Evolutionary conservation across 2,113 vertebrate genomes (phyloP).

Genomic region (Rhinogobius similis): DNA sequence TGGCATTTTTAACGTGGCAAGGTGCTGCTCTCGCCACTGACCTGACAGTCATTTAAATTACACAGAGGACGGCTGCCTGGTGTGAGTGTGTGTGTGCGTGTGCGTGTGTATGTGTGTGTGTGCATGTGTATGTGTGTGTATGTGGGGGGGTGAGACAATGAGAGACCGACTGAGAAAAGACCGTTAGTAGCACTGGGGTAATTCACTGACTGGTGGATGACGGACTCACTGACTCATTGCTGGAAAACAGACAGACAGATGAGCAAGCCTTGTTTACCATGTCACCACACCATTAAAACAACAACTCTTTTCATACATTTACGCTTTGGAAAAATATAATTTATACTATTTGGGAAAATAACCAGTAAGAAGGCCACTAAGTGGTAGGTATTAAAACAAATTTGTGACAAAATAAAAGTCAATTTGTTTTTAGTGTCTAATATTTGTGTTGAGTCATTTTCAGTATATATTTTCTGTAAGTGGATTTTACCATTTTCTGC

Average conservation of each 20-base stretch:
- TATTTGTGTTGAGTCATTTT: not conserved
- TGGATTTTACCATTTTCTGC: not conserved
- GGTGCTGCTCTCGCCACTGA: conserved; percentile 83
- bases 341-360: conserved; percentile 34
- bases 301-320: conserved; percentile 38
- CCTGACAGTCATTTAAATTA: conserved; percentile 87
- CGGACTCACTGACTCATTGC: conserved; percentile 77
- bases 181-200: conserved; percentile 79
- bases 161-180: conserved; percentile 81
- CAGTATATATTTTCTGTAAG: not conserved
- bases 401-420: not conserved
- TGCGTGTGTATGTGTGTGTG: conserved; percentile 35
- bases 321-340: conserved; percentile 8
- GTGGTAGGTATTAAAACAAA: not conserved
- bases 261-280: conserved; percentile 68
- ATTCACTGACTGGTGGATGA: conserved; percentile 78
- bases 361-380: conserved; percentile 11
- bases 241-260: conserved; percentile 67
- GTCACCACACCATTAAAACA: conserved; percentile 61
- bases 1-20: conserved; percentile 97
- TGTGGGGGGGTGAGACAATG: conserved; percentile 18
- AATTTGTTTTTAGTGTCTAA: no score
- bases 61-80: conserved; percentile 68
- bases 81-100: conserved; percentile 34
- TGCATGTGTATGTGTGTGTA: conserved; percentile 23